A percentile compares a stretch with the other conserved stretches of the same genome.
phyloP scores from a whole-genome alignment of 2,113 vertebrate species.

The Malurus elegans region DNA sequence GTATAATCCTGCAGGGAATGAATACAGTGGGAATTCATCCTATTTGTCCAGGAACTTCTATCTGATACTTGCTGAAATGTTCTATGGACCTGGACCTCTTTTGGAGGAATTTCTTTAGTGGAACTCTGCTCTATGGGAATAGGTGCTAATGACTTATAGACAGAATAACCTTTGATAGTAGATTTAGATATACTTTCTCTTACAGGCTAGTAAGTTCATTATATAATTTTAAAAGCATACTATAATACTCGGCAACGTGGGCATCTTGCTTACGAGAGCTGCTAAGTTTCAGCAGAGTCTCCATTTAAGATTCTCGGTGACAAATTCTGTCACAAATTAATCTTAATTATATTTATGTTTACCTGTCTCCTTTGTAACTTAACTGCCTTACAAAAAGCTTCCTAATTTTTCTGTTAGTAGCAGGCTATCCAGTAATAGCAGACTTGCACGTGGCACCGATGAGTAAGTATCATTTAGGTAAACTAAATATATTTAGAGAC shows the following conservation, averaged over 20 bases:
- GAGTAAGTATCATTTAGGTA: neutral
- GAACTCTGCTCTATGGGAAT: neutral
- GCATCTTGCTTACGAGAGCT: neutral
- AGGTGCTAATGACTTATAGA: neutral
- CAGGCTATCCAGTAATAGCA: neutral
- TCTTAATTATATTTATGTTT: neutral
- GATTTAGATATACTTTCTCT: neutral
- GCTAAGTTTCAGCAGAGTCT: neutral
- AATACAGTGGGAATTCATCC: neutral
- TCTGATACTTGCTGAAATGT: rapidly evolving
- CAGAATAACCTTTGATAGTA: neutral
- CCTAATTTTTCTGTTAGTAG: neutral
- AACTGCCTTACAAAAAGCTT: neutral
- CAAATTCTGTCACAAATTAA: neutral
- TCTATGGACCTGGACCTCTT: neutral
- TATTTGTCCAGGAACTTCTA: neutral
- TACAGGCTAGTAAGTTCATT: neutral
- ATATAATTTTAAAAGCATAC: neutral
- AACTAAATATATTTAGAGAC: constrained; percentile 8
- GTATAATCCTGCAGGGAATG: neutral
- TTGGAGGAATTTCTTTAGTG: neutral
- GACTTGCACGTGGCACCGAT: neutral
- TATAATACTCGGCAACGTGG: neutral
- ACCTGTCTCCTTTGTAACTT: neutral
- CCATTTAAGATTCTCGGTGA: neutral